Evolutionary conservation across 2,113 vertebrate genomes (phyloP).

Genomic region (Thunnus maccoyii): DNA sequence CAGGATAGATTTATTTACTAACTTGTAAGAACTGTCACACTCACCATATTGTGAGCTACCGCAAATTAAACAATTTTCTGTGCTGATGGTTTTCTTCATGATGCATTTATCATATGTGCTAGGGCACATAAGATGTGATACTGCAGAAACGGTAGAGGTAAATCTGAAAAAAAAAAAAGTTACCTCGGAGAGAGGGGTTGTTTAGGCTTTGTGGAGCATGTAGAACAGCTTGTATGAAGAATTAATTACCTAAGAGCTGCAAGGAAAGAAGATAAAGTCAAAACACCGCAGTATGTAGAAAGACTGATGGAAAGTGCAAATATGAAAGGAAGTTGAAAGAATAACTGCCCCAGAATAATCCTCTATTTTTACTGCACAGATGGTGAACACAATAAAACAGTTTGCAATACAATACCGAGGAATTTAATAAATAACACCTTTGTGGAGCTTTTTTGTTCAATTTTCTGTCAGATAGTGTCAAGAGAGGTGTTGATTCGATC

Average conservation of each 20-base stretch:
- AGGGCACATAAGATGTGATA: not conserved
- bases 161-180: not conserved
- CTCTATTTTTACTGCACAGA: constrained; percentile 12
- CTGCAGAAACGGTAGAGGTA: constrained; percentile 11
- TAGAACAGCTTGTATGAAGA: constrained; percentile 52
- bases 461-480: not conserved
- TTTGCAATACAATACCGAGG: not conserved
- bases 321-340: constrained; percentile 24
- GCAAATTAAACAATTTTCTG: not conserved
- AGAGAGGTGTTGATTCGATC: not conserved
- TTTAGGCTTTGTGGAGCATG: constrained; percentile 55
- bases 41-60: not conserved
- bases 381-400: not conserved
- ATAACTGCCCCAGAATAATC: constrained; percentile 14
- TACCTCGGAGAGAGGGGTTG: constrained; percentile 29
- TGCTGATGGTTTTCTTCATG: not conserved
- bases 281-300: constrained; percentile 35
- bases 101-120: not conserved
- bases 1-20: not conserved
- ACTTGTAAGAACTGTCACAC: not conserved
- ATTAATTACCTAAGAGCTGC: constrained; percentile 54
- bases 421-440: not conserved
- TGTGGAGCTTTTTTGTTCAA: not conserved
- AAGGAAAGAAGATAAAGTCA: constrained; percentile 27
- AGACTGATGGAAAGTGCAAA: constrained; percentile 7